phyloP scores from a whole-genome alignment of 1,140 invertebrate species.

The Cotesia glomerata region DNA sequence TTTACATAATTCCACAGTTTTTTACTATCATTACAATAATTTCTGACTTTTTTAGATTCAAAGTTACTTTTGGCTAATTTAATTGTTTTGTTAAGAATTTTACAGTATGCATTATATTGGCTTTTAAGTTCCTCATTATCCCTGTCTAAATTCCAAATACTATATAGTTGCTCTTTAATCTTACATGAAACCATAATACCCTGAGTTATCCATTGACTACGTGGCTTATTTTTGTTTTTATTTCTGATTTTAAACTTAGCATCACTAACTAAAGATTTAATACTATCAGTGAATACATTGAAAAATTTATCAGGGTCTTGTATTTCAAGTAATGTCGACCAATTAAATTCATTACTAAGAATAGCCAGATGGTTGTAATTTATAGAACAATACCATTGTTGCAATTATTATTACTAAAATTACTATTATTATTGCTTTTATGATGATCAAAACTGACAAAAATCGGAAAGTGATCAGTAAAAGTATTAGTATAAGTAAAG shows the following conservation, averaged over 20 bases:
- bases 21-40: neutral
- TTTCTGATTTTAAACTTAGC: neutral
- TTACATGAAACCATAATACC: neutral
- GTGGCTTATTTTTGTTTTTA: neutral
- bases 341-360: neutral
- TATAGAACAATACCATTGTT: neutral
- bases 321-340: neutral
- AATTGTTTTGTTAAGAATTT: neutral
- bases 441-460: neutral
- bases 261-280: neutral
- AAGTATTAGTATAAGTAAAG: neutral
- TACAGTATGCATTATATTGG: neutral
- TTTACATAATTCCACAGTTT: neutral
- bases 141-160: neutral
- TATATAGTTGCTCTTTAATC: neutral
- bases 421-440: neutral
- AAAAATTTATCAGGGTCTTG: neutral
- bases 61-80: neutral
- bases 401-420: neutral
- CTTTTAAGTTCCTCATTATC: neutral
- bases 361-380: neutral
- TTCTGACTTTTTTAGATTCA: neutral
- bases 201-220: neutral
- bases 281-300: neutral
- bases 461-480: neutral